Evolutionary conservation across 2,888 invertebrate species (phyloP).

Genomic region (Drosophila maculinotata): DNA sequence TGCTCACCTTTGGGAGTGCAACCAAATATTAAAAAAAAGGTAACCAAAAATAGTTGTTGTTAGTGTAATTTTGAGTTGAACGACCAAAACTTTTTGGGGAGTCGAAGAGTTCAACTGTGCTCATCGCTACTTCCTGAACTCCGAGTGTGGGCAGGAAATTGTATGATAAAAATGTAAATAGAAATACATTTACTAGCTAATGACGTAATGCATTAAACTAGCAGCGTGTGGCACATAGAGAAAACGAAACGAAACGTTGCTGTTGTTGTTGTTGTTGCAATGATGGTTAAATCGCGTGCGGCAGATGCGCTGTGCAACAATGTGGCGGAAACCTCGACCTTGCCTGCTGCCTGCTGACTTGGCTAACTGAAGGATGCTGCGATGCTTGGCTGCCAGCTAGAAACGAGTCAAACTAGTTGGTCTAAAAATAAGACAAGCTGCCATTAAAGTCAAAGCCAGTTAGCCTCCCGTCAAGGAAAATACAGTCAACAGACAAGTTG

Average conservation of each 20-base stretch:
- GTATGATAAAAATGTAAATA: conserved; percentile 67
- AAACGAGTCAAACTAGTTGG: conserved; percentile 72
- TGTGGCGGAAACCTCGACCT: conserved; percentile 63
- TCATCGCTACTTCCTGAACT: conserved; percentile 50
- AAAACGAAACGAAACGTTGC: conserved; percentile 58
- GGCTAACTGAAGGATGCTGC: conserved; percentile 54
- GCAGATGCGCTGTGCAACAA: conserved; percentile 63
- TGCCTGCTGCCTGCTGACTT: conserved; percentile 29
- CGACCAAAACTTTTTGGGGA: conserved; percentile 3
- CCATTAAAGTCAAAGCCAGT: conserved; percentile 37
- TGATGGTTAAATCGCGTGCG: conserved; percentile 53
- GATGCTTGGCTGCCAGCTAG: too few relatives aligned
- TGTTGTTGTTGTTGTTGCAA: conserved; percentile 11
- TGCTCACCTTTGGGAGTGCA: too few relatives aligned
- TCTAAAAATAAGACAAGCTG: conserved; percentile 56
- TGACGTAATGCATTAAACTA: conserved; percentile 61
- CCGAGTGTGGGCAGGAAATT: conserved; percentile 61
- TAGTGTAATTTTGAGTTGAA: background rate
- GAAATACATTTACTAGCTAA: conserved; percentile 57
- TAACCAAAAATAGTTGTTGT: too few relatives aligned
- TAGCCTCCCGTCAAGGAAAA: conserved; percentile 22
- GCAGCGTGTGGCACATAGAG: conserved; percentile 57
- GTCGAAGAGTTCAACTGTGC: conserved; percentile 61
- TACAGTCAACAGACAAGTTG: conserved; percentile 32
- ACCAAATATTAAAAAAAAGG: too few relatives aligned